phyloP scores from a whole-genome alignment of 2,797 vertebrate genomes.

The Caiman crocodilus region DNA sequence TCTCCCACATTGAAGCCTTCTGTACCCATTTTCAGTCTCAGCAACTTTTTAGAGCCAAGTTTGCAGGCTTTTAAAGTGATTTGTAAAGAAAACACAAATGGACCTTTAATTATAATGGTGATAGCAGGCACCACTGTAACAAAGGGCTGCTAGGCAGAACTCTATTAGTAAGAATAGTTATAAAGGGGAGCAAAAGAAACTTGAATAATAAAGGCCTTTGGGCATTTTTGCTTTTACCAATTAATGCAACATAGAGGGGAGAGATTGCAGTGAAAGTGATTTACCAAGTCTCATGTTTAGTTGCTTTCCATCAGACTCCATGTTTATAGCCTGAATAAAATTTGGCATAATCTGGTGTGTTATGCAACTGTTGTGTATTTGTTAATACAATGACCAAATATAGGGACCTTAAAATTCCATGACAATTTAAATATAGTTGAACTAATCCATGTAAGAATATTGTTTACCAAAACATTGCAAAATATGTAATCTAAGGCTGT shows the following conservation, averaged over 20 bases:
- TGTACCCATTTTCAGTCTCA: neutral
- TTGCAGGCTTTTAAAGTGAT: neutral
- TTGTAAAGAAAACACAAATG: neutral
- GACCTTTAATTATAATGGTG: neutral
- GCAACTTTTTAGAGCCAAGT: neutral
- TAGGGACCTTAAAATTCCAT: neutral
- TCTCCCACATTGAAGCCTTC: neutral
- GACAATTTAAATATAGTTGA: constrained; percentile 1
- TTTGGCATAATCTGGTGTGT: constrained; percentile 37
- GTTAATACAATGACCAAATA: constrained; percentile 20
- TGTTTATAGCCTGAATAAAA: constrained; percentile 46
- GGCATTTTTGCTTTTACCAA: neutral
- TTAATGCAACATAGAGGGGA: neutral
- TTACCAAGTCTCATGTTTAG: constrained; percentile 34
- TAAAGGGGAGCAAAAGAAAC: neutral
- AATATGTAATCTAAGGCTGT: neutral
- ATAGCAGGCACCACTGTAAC: neutral
- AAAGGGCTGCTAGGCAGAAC: neutral
- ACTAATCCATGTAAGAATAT: constrained; percentile 1
- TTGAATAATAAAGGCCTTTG: neutral
- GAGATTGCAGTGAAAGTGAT: constrained; percentile 16
- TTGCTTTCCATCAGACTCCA: neutral
- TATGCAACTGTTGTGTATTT: neutral
- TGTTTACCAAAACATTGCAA: neutral
- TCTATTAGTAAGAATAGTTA: neutral